Evolutionary conservation across 1,140 invertebrate genomes (phyloP), one percentile per base, ranked within the genome.

Genomic region (Papilio machaon): DNA sequence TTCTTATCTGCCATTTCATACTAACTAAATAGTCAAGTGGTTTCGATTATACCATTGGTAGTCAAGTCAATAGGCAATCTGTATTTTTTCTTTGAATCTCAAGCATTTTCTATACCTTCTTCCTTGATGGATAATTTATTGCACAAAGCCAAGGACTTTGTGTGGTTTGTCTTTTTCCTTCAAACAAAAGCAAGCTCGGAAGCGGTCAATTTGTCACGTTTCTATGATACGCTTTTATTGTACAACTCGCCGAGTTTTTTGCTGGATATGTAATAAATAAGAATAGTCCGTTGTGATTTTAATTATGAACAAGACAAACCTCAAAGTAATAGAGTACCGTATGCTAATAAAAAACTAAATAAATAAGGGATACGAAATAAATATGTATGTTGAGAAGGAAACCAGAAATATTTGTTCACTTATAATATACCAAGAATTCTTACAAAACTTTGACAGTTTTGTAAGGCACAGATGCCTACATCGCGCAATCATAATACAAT

Each of bases 151-250:
- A 30, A 64, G 60, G 64, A 35, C 30, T 70, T 70, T 70, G 64
- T 70, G 64, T 35, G 64, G 64, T 70, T 70, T 70, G 64, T 70
- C 30, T 30, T 70, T 70, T 70, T 70, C 30, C 35, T 70, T 13
- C 64, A 70, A 70, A 70, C 64, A 70, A 35, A 64, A 70, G 30
- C 64, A 38, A 70, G 64, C 64, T 70, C 64, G 64, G 64, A 70
- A 70, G 64, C 64, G 64, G 64, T 38, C 64, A 70, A 70, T 70
- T 70, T 70, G 64, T 70, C 64, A 70, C 64, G 64, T 70, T 70
- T 23, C 30, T 70, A 35, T 70, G 35, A 70, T 30, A 70, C 64
- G 30, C 30, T 70, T 67, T 70, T 70, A 11, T 70, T 70, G 13
- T 38, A 35, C 11, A 13, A 70, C 60, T 38, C 5, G 30, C 30